Percentiles rank a stretch among this genome's conserved stretches.
Conservation (phyloP, 2,888 invertebrate species). For the Drosophila rubida region DNA sequence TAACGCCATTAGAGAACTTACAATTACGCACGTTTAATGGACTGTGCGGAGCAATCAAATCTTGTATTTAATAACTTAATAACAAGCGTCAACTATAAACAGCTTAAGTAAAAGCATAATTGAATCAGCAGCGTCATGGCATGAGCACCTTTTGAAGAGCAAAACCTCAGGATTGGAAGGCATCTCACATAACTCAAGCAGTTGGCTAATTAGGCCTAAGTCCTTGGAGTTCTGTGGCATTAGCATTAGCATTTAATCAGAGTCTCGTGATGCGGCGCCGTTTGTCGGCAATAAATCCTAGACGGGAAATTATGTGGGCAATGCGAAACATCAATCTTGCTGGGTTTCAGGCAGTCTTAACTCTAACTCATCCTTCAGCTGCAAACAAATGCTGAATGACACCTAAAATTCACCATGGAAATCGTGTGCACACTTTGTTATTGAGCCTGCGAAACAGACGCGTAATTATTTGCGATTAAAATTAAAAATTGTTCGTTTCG, state of each 20-base stretch:
- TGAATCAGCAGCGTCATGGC: not conserved
- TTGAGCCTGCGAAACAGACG: not conserved
- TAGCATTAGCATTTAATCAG: conserved; percentile 41
- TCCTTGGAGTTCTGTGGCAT: conserved; percentile 28
- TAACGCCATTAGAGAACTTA: conserved; percentile 24
- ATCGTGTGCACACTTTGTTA: conserved; percentile 6
- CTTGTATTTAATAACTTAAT: conserved; percentile 28
- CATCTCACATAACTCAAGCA: conserved; percentile 34
- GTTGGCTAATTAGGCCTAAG: conserved; percentile 56
- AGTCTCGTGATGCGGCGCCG: not conserved
- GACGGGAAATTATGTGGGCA: conserved; percentile 50
- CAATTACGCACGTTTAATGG: conserved; percentile 28
- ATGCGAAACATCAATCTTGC: conserved; percentile 64
- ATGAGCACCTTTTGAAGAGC: not conserved
- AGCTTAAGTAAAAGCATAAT: conserved; percentile 20
- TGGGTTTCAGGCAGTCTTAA: not conserved
- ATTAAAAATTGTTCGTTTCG: not conserved
- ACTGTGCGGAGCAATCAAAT: conserved; percentile 25
- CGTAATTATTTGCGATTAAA: conserved; percentile 22
- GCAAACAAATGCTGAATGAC: conserved; percentile 16
- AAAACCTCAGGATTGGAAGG: not conserved
- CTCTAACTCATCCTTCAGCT: not conserved
- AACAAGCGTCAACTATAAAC: conserved; percentile 43
- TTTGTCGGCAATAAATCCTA: conserved; percentile 61
- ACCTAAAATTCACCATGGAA: conserved; percentile 21